phyloP scores from a whole-genome alignment of 2,113 vertebrate species.

The Nettapus auritus region DNA sequence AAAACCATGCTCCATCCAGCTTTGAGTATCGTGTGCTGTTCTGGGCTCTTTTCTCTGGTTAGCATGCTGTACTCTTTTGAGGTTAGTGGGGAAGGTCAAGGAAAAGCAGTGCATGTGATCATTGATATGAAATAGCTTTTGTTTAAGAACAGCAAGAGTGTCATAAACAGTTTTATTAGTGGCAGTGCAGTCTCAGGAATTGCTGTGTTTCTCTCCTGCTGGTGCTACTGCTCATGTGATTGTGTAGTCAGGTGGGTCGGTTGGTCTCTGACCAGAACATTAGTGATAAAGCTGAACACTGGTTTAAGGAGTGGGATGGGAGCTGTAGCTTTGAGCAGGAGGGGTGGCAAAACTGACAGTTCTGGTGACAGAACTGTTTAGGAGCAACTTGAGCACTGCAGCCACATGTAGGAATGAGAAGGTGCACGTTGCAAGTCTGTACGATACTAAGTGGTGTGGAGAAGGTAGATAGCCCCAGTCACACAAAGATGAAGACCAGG shows the following conservation, averaged over 20 bases:
- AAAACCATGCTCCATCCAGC: not conserved
- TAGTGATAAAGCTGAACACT: not conserved
- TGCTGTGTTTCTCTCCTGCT: not conserved
- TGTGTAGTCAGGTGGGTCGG: not conserved
- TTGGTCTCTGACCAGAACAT: not conserved
- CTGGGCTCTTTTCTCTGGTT: not conserved
- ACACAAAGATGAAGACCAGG: not conserved
- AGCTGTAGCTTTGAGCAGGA: not conserved
- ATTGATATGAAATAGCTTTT: not conserved
- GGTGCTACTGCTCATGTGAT: not conserved
- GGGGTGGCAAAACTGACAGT: not conserved
- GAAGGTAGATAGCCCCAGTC: not conserved
- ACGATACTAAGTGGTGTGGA: not conserved
- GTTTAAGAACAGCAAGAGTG: not conserved
- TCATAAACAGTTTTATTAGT: not conserved
- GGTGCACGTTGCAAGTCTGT: not conserved
- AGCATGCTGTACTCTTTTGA: not conserved
- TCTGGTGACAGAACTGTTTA: not conserved
- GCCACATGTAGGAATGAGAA: not conserved
- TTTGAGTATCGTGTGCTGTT: not conserved
- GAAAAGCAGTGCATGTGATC: not conserved
- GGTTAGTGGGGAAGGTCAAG: not conserved
- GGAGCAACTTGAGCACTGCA: not conserved
- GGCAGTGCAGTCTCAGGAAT: not conserved
- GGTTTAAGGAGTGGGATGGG: not conserved